Evolutionary conservation across 2,113 vertebrate species (phyloP), one percentile per base, ranked within the genome.

Genomic region (Microcebus murinus): DNA sequence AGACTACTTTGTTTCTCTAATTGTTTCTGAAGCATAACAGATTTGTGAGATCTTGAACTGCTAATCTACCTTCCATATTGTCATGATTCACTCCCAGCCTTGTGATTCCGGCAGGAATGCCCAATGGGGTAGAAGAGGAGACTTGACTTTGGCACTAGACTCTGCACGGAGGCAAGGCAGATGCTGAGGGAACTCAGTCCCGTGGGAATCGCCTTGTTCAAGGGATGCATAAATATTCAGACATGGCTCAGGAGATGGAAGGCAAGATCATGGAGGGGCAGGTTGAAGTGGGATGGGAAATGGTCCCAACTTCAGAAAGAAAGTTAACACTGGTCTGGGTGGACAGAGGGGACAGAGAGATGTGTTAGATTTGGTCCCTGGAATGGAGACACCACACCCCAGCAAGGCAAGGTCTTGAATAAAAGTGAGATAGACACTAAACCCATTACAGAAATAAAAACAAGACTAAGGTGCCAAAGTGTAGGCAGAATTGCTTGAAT

Each of bases 141-240:
- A 11, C 8, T 9, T 31, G 52, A 36, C 34, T 25, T 63, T 8
- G 4, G 9, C 48, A 1, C 29, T 10, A 10, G 48, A 11, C n/a
- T 36, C 36, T 34, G 65, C 23, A 0, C 21, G 23, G 45, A 36
- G 84, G 11, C 42, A 70, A 11, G 45, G 36, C 8, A 27, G 55
- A 17, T 39, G 18, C 70, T 12, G 6, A 3, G 4, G 27, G 8
- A n/a, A 10, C 3, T 14, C 39, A 0, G 0, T 55, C 27, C 67
- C 7, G 45, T 2, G 36, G 36, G 23, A 73, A n/a, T 17, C 29
- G 17, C 9, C 31, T 0, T 21, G 76, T 11, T 1, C 18, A 61
- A 87, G 29, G 39, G 27, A 59, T 1, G 15, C 15, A 11, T 20
- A 59, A 11, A 3, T 1, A 7, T 7, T 34, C n/a, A 13, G n/a